These are phyloP conservation scores for Lycocerus yunnanus DNA, from an alignment of 2,888 invertebrate genomes.

Conservation along the genomic window DNA sequence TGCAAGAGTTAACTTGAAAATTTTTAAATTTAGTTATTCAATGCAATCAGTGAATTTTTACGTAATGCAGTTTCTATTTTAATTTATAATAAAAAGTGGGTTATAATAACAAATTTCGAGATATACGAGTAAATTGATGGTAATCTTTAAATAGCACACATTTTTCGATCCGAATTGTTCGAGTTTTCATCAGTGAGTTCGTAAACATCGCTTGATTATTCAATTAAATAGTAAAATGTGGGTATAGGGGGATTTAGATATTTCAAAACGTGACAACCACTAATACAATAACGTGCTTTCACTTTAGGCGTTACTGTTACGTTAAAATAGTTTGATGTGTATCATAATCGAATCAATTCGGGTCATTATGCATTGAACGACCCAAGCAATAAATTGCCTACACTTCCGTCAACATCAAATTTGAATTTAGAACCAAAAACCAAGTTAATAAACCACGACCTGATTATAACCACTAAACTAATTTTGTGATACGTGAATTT, in stretches of 20 bases:
- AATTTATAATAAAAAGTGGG: neutral
- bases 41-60: neutral
- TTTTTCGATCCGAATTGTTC: neutral
- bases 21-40: no score
- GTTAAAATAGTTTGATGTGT: neutral
- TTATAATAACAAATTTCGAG: neutral
- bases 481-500: neutral
- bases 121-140: neutral
- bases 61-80: neutral
- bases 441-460: neutral
- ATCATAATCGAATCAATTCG: neutral
- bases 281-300: neutral
- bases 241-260: neutral
- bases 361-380: neutral
- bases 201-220: neutral
- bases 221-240: neutral
- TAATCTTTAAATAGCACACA: neutral
- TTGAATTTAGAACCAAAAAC: slow-evolving; percentile 1
- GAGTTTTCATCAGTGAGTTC: neutral
- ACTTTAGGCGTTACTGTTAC: neutral
- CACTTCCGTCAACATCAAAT: slow-evolving; percentile 5
- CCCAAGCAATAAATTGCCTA: neutral
- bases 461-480: neutral
- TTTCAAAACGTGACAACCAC: neutral
- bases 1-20: neutral